Base-by-base conservation (phyloP, 2,888 invertebrate genomes). In the Aricia artaxerxes region DNA sequence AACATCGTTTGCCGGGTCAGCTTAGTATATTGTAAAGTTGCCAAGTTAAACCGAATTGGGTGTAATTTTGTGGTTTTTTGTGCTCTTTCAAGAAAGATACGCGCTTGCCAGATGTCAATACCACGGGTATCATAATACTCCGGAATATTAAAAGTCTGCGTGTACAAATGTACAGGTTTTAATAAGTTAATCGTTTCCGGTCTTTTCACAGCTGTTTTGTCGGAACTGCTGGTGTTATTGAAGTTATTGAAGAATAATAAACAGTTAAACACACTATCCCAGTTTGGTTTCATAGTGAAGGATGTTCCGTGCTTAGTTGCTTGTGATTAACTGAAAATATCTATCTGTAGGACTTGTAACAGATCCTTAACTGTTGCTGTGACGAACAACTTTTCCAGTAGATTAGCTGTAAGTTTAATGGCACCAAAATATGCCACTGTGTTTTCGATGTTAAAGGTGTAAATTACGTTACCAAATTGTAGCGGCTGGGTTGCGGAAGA, bases 41-140 rank as follows among this genome's bases (percentile, higher is more conserved):
- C 13, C 4, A 13, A 75, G 31, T 76, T 49, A 13, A 53, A 16
- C 35, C 1, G 35, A 76, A 75, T 76, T 35, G 13, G 7, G 2
- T 57, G 76, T 76, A 57, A 31, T 76, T 76, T 57, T 57, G 76
- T 35, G 76, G 76, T 76, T 76, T n/a, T 60, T 73, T 60, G n/a
- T 24, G 24, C 38, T 61, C 60, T 16, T 24, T 16, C 40, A 35
- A 78, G 60, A 78, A 78, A 73, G 73, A 24, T 73, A 35, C 75
- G 49, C 81, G 81, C 80, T 79, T 78, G 81, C 82, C 82, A 82
- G 80, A 81, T 82, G 82, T 80, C 81, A 79, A 77, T 81, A 79
- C 78, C 80, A 80, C 35, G 69, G 72, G 80, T 73, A 77, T 81
- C 76, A 82, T 82, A 81, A 81, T 80, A 80, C 78, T 76, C 35